Evolutionary conservation across 2,797 vertebrate genomes (phyloP).

Genomic region (Tapera naevia): DNA sequence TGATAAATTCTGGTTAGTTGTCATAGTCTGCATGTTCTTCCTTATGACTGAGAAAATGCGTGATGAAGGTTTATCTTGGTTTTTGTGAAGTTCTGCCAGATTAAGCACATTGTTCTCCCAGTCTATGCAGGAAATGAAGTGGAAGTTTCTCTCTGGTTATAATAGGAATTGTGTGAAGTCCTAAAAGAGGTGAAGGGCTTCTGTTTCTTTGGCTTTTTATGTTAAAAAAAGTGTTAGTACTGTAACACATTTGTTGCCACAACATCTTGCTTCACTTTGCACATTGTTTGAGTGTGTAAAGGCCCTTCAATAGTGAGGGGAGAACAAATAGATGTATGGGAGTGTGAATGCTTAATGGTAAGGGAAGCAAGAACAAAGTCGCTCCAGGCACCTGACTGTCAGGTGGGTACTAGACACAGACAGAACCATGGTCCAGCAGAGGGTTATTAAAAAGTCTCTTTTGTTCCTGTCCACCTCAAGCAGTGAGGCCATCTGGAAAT

Average conservation of each 20-base stretch:
- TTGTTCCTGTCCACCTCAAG: background rate
- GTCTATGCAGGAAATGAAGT: conserved; percentile 1
- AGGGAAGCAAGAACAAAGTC: background rate
- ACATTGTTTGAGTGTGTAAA: background rate
- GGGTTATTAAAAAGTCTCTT: background rate
- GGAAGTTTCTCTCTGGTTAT: conserved; percentile 5
- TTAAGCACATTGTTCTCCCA: conserved; percentile 5
- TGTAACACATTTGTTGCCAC: conserved; percentile 39
- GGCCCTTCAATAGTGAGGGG: background rate
- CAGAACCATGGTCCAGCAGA: background rate
- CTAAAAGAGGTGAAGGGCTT: background rate
- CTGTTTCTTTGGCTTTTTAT: background rate
- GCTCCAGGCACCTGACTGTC: conserved; percentile 17
- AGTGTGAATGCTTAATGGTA: background rate
- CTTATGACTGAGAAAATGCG: background rate
- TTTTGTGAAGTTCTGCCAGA: conserved; percentile 39
- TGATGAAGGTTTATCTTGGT: conserved; percentile 1
- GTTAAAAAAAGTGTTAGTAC: background rate
- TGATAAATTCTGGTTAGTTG: background rate
- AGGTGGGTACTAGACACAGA: conserved; percentile 7
- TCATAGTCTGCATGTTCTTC: background rate
- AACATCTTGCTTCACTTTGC: conserved; percentile 11
- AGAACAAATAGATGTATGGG: background rate
- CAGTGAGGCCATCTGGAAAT: background rate
- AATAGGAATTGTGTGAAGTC: background rate